These are phyloP conservation scores for Ceuthmochares aereus DNA, from an alignment of 2,113 vertebrate species.

Conservation along the genomic window DNA sequence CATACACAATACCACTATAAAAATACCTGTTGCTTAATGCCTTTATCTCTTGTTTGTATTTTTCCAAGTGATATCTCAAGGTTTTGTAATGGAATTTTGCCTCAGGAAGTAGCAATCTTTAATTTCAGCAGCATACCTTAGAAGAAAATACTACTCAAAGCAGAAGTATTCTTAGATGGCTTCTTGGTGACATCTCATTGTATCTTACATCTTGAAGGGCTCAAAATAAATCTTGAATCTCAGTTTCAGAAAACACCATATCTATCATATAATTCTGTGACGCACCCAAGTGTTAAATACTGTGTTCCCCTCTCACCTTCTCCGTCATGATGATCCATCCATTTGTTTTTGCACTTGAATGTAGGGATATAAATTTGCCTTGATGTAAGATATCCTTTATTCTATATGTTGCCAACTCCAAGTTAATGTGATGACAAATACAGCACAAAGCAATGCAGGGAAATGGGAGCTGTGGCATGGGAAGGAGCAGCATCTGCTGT, in stretches of 20 bases:
- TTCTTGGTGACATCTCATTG: not conserved
- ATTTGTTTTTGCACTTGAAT: not conserved
- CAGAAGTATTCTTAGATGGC: not conserved
- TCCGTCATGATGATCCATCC: not conserved
- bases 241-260: not conserved
- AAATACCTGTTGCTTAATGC: slow-evolving; percentile 43
- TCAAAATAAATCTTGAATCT: slow-evolving; percentile 10
- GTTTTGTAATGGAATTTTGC: slow-evolving; percentile 59
- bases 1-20: not conserved
- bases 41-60: slow-evolving; percentile 17
- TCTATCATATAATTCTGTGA: not conserved
- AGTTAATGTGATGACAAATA: not conserved
- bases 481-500: not conserved
- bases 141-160: slow-evolving; percentile 15
- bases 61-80: slow-evolving; percentile 53
- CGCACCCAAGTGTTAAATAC: accelerated
- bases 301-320: not conserved
- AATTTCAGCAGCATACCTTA: slow-evolving; percentile 29
- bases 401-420: not conserved
- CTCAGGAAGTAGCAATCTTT: not conserved
- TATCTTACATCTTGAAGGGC: not conserved
- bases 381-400: not conserved
- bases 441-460: not conserved
- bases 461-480: slow-evolving; percentile 1
- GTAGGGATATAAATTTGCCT: not conserved